Base-by-base conservation (phyloP, 1,140 invertebrate genomes). In the Sarcophaga peregrina region DNA sequence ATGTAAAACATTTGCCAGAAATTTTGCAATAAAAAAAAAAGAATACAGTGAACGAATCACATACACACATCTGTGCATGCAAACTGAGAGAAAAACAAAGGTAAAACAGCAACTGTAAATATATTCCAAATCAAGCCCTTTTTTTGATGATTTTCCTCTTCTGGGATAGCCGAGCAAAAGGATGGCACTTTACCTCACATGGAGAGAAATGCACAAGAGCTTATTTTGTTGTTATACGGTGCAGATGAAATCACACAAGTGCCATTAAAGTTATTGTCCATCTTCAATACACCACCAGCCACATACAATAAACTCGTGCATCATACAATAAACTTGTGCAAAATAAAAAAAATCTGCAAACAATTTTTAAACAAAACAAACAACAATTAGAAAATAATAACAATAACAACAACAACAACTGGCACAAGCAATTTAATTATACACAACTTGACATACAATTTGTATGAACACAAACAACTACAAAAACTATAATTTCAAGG, bases 241-340 rank as follows among this genome's bases (percentile, higher is more conserved):
- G 50, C 75, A 78, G 47, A 78, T 78, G 75, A 78, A 78, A 78
- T 78, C 75, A 78, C 75, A 78, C 75, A 78, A 78, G 75, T 78
- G 47, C 75, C 75, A 47, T 52, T 47, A 78, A 78, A 50, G 20
- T 78, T 78, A 78, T 78, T 78, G 48, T 78, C 15, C 48, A 13
- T 74, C 62, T 25, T 9, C 62, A 37, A 52, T 10, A 5, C 13
- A 1, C 50, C 5, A 5, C 5, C 62, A 20, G 5, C 9, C 5
- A 68, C 62, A 68, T 58, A 68, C 17, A 68, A 68, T 20, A 9
- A 37, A 37, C 25, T 37, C 25, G 4, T 37, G 25, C 25, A 37
- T 4, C n/a, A n/a, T n/a, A n/a, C n/a, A n/a, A n/a, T n/a, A n/a
- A n/a, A 37, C 25, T 37, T 37, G 25, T 37, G 4, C 25, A 37